phyloP scores from a whole-genome alignment of 2,113 vertebrate genomes.

The Calidris pugnax region DNA sequence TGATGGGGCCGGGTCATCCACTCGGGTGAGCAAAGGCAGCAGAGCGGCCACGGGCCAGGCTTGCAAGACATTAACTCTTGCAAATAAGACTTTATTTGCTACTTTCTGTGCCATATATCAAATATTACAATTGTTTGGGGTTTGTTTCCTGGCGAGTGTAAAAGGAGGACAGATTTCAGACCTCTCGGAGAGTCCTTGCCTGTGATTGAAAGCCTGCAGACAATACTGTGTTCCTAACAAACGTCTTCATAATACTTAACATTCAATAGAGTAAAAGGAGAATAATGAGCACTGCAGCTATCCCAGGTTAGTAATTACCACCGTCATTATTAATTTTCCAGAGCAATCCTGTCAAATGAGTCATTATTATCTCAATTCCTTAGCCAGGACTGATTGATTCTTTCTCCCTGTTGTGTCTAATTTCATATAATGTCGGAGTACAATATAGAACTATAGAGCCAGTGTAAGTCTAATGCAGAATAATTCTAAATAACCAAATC shows the following conservation, averaged over 20 bases:
- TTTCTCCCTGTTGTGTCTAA: conserved; percentile 66
- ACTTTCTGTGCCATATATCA: background rate
- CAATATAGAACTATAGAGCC: conserved; percentile 19
- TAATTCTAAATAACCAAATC: conserved; percentile 41
- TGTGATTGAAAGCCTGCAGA: background rate
- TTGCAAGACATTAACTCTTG: background rate
- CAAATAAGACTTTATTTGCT: background rate
- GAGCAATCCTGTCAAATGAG: conserved; percentile 61
- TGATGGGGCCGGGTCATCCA: background rate
- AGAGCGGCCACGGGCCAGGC: background rate
- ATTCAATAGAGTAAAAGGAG: conserved; percentile 40
- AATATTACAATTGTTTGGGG: accelerated
- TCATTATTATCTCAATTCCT: conserved; percentile 66
- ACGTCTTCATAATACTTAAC: background rate
- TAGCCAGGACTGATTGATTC: conserved; percentile 70
- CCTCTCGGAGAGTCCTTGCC: background rate
- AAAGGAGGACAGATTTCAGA: background rate
- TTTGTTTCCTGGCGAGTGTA: accelerated
- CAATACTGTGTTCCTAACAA: background rate
- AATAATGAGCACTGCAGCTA: conserved; percentile 45
- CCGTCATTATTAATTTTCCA: conserved; percentile 73
- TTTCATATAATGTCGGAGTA: conserved; percentile 57
- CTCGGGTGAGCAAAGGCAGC: background rate
- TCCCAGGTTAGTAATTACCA: conserved; percentile 71
- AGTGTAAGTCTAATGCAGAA: background rate